These are phyloP conservation scores for Lepus timidus DNA, from an alignment of 2,113 vertebrate genomes.

Conservation along the genomic window DNA sequence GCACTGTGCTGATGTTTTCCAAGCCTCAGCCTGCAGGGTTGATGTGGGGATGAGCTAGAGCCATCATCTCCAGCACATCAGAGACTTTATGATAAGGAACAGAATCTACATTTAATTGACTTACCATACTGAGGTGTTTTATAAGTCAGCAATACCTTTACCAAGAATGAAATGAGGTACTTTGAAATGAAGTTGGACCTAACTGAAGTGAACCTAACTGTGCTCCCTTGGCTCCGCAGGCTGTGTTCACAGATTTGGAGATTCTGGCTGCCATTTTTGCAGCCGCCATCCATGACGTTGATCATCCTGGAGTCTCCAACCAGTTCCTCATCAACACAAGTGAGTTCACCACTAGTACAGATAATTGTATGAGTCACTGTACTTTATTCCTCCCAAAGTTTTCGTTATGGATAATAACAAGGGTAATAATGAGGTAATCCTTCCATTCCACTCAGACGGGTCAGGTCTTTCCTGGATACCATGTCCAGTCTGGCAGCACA, in stretches of 20 bases:
- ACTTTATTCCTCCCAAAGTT: constrained; percentile 71
- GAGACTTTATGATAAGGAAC: not conserved
- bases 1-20: not conserved
- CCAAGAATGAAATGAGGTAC: not conserved
- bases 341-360: constrained; percentile 85
- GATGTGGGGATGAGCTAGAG: not conserved
- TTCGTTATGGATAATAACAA: constrained; percentile 72
- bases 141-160: not conserved
- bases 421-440: constrained; percentile 75
- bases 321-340: constrained; percentile 99
- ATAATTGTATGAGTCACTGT: constrained; percentile 61
- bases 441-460: constrained; percentile 55
- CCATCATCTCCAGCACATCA: not conserved
- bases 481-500: constrained; percentile 58
- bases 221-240: constrained; percentile 86
- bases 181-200: not conserved
- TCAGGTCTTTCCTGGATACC: constrained; percentile 73
- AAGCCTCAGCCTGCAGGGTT: not conserved
- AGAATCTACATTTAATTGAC: not conserved
- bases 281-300: constrained; percentile 98
- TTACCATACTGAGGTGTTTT: not conserved
- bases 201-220: not conserved
- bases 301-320: constrained; percentile 99
- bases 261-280: constrained; percentile 98
- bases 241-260: constrained; percentile 98